These are phyloP conservation scores for Ammospiza nelsoni DNA, from an alignment of 2,113 vertebrate genomes.

Conservation along the genomic window DNA sequence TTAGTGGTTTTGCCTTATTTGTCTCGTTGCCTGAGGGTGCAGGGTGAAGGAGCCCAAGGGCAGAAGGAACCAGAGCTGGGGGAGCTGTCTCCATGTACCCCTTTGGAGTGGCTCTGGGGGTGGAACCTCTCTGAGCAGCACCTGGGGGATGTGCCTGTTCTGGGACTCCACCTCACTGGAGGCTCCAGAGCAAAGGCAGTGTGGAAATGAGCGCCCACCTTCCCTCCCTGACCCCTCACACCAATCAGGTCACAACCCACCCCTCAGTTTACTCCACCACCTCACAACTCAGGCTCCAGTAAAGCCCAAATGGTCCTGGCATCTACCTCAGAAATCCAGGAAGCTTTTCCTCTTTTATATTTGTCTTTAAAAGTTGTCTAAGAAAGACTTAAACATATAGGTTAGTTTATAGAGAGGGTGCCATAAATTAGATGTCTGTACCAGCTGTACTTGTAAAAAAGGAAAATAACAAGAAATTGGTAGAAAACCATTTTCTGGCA, in stretches of 20 bases:
- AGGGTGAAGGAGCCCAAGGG: neutral
- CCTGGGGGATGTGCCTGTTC: neutral
- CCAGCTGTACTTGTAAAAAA: neutral
- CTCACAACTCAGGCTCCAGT: neutral
- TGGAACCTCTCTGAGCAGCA: neutral
- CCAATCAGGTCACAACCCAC: neutral
- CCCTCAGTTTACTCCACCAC: neutral
- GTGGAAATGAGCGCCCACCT: rapidly evolving
- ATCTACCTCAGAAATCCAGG: neutral
- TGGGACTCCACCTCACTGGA: neutral
- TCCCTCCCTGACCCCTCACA: neutral
- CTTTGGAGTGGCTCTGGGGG: neutral
- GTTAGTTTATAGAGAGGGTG: neutral
- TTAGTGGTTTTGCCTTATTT: neutral
- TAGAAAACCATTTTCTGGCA: neutral
- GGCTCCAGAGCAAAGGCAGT: neutral
- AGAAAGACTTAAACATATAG: neutral
- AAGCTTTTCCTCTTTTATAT: neutral
- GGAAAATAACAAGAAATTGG: neutral
- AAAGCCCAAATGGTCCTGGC: neutral
- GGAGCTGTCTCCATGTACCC: neutral
- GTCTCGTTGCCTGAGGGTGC: neutral
- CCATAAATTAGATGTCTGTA: neutral
- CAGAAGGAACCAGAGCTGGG: neutral
- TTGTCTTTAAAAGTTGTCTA: neutral